Conservation (phyloP, 2,797 vertebrate species). For the Neopelma chrysocephalum region DNA sequence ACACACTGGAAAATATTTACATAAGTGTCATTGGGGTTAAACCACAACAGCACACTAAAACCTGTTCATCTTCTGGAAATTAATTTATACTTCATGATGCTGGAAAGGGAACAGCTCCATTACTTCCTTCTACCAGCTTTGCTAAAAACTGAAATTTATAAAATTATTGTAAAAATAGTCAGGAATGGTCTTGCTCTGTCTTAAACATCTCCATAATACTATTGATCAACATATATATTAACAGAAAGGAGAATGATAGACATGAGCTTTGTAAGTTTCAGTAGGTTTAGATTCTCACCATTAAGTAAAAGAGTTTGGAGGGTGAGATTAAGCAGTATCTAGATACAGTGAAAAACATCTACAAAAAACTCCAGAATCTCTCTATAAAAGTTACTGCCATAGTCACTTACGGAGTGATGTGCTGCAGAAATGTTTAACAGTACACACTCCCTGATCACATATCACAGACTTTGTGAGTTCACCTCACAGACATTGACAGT, state of each 20-base stretch:
- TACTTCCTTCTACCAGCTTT: not conserved
- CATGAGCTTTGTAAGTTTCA: not conserved
- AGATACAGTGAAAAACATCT: not conserved
- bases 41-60: not conserved
- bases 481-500: not conserved
- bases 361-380: rapidly evolving
- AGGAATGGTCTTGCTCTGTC: not conserved
- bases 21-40: not conserved
- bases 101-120: not conserved
- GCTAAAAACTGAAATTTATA: not conserved
- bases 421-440: not conserved
- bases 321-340: not conserved
- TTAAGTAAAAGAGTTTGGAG: not conserved
- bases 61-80: not conserved
- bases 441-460: not conserved
- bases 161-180: not conserved
- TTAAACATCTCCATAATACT: not conserved
- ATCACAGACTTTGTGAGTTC: not conserved
- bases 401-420: not conserved
- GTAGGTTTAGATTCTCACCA: not conserved
- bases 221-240: not conserved
- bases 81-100: not conserved
- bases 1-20: not conserved
- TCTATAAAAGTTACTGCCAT: not conserved
- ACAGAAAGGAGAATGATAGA: not conserved